Conservation (phyloP, 2,797 vertebrate species). For the Rachycentron canadum region DNA sequence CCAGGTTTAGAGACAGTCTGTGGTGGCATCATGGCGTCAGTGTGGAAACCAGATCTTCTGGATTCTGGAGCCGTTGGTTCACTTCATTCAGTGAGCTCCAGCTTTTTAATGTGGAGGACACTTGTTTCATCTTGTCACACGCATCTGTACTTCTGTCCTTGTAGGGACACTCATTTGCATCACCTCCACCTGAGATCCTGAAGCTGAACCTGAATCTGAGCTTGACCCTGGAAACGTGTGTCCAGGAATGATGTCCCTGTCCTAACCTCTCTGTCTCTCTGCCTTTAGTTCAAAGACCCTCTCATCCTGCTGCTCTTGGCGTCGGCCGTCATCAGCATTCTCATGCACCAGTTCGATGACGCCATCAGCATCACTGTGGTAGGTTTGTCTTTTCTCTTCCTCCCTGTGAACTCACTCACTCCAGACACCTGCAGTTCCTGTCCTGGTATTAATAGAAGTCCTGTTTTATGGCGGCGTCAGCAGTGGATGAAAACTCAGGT, state of each 20-base stretch:
- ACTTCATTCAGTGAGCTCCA: too few species aligned
- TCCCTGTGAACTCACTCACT: background rate
- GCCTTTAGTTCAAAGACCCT: conserved; percentile 95
- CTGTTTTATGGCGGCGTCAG: background rate
- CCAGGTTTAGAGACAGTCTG: too few species aligned
- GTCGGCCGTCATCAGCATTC: conserved; percentile 96
- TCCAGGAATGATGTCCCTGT: too few species aligned
- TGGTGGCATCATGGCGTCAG: too few species aligned
- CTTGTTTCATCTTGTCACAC: background rate
- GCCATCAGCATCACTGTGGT: conserved; percentile 99
- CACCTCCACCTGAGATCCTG: background rate
- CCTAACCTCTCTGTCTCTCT: background rate
- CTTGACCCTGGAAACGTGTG: background rate
- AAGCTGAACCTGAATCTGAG: background rate
- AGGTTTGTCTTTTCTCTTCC: conserved; percentile 29
- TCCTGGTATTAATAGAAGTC: conserved; percentile 7
- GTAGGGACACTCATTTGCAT: background rate
- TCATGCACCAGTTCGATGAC: conserved; percentile 98
- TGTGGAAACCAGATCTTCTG: too few species aligned
- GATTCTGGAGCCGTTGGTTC: too few species aligned
- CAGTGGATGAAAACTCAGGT: background rate
- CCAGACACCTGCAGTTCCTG: background rate
- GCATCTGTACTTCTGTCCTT: background rate
- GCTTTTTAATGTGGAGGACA: background rate
- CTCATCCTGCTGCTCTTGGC: conserved; percentile 97